phyloP scores from a whole-genome alignment of 2,888 invertebrate genomes.

The Aelia acuminata region DNA sequence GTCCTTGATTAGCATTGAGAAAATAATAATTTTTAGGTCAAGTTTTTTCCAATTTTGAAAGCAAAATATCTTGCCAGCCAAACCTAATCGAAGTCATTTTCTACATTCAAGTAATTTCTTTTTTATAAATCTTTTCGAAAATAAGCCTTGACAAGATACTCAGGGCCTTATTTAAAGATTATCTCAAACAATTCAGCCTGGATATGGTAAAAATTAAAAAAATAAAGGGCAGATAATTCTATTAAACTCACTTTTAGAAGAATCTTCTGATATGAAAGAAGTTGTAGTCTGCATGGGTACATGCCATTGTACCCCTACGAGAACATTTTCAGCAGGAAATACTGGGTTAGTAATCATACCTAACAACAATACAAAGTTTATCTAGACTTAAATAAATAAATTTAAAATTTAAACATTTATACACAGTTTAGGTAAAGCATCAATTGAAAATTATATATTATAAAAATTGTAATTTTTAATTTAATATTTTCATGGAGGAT shows the following conservation, averaged over 20 bases:
- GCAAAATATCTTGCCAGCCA: background rate
- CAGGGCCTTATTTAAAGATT: too few relatives aligned
- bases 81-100: background rate
- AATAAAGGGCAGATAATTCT: background rate
- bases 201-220: background rate
- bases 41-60: background rate
- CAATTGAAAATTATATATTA: too few relatives aligned
- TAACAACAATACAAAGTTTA: background rate
- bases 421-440: too few relatives aligned
- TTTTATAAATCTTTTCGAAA: background rate
- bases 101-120: too few relatives aligned
- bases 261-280: conserved; percentile 60
- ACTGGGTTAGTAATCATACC: conserved; percentile 54
- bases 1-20: too few relatives aligned
- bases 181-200: background rate
- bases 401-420: background rate
- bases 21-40: background rate
- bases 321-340: conserved; percentile 52
- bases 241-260: conserved; percentile 57
- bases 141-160: background rate
- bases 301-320: conserved; percentile 58
- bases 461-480: too few relatives aligned
- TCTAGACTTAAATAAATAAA: background rate
- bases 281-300: conserved; percentile 44
- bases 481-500: too few relatives aligned